phyloP scores from a whole-genome alignment of 2,113 vertebrate genomes.

The Papio anubis region DNA sequence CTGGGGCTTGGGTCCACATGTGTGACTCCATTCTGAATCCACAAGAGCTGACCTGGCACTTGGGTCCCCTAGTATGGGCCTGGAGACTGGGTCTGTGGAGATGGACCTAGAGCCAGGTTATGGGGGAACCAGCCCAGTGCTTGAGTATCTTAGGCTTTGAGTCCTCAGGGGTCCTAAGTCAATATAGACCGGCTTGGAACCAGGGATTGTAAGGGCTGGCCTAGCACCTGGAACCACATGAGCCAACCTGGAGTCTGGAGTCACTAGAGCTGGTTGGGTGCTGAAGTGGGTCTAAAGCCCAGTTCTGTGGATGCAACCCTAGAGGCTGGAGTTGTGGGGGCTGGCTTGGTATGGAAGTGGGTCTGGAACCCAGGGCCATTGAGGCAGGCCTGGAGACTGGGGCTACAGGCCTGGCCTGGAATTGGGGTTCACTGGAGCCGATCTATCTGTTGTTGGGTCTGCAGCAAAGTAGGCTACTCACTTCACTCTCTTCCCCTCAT shows the following conservation, averaged over 20 bases:
- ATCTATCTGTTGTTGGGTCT: too few relatives aligned
- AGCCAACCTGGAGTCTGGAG: not conserved
- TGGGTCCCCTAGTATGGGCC: not conserved
- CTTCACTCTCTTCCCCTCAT: not conserved
- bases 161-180: not conserved
- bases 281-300: not conserved
- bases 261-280: not conserved
- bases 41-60: not conserved
- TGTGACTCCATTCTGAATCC: not conserved
- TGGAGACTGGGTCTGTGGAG: not conserved
- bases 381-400: not conserved
- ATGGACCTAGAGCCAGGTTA: not conserved
- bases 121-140: not conserved
- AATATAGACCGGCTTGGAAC: not conserved
- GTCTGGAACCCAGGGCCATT: not conserved
- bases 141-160: not conserved
- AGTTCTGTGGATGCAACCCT: not conserved
- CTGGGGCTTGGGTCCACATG: not conserved
- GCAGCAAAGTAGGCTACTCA: not conserved
- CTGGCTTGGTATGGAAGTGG: not conserved
- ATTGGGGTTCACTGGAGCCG: too few relatives aligned
- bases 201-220: not conserved
- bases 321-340: not conserved
- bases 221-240: not conserved
- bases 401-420: not conserved